Percentiles rank a stretch among this genome's conserved stretches.
These are phyloP conservation scores for Tyria jacobaeae DNA, from an alignment of 2,888 invertebrate genomes.

Conservation along the genomic window DNA sequence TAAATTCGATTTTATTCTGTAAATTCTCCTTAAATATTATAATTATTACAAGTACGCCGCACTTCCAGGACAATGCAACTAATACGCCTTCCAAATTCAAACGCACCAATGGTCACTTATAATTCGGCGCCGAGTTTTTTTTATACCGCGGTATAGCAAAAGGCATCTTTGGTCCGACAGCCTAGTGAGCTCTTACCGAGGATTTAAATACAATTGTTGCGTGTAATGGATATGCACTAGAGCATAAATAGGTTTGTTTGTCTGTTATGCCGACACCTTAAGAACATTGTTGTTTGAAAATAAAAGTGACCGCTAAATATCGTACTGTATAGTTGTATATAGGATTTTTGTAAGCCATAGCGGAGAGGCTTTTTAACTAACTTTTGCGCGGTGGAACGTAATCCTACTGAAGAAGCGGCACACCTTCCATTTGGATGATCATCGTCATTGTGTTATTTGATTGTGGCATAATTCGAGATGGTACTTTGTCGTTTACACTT, in stretches of 20 bases:
- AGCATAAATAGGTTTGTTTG: conserved; percentile 77
- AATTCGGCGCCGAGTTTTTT: conserved; percentile 62
- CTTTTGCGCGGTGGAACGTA: conserved; percentile 11
- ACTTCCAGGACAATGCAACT: conserved; percentile 31
- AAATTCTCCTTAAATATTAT: conserved; percentile 7
- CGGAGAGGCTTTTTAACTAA: conserved; percentile 20
- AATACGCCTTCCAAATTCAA: conserved; percentile 57
- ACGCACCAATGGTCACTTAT: conserved; percentile 68
- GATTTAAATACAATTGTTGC: conserved; percentile 71
- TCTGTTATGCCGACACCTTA: conserved; percentile 68
- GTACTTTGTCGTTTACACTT: neutral
- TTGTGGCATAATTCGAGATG: neutral
- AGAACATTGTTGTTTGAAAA: conserved; percentile 51
- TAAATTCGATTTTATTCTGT: neutral
- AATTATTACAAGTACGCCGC: conserved; percentile 35
- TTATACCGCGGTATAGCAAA: conserved; percentile 51
- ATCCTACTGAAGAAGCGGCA: conserved; percentile 13
- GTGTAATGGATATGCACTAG: conserved; percentile 84
- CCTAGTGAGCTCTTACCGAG: conserved; percentile 64
- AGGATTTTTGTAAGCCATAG: conserved; percentile 38
- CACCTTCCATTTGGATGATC: conserved; percentile 8
- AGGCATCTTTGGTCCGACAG: conserved; percentile 54
- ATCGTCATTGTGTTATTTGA: neutral
- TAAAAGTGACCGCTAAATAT: conserved; percentile 41
- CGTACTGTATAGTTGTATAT: conserved; percentile 14